Evolutionary conservation across 1,140 invertebrate genomes (phyloP).

Genomic region (Periplaneta americana): DNA sequence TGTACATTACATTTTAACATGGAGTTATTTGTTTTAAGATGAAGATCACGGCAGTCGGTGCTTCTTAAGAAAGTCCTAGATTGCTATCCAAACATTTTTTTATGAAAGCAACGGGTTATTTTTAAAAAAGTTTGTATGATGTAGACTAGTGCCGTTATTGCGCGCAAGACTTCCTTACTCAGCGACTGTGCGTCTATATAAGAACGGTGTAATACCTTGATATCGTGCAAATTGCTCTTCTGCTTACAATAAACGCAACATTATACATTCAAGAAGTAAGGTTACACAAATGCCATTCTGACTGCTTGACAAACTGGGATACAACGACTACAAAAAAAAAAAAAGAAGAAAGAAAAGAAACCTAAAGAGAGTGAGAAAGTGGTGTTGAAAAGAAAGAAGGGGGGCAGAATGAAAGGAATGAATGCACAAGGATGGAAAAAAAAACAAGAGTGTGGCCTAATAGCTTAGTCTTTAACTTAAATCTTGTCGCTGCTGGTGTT

Average conservation of each 20-base stretch:
- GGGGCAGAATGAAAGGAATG: not conserved
- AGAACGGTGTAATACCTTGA: not conserved
- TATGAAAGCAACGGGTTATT: no score
- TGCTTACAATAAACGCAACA: not conserved
- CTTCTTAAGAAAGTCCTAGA: no score
- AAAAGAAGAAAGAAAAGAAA: no score
- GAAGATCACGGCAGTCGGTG: no score
- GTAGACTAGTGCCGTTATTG: not conserved
- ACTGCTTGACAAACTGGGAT: not conserved
- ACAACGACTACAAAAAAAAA: no score
- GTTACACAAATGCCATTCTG: not conserved
- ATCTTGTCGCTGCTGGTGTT: no score
- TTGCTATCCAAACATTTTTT: no score
- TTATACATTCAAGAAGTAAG: not conserved
- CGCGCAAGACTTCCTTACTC: not conserved
- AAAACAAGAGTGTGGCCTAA: not conserved
- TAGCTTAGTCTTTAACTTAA: not conserved
- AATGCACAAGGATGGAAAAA: not conserved
- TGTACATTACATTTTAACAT: no score
- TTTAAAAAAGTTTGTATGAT: no score
- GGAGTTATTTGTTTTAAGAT: no score
- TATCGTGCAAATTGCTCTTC: not conserved
- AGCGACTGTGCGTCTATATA: not conserved
- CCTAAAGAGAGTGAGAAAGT: not conserved
- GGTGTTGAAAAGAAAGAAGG: not conserved